Conservation (phyloP, 2,113 vertebrate species). For the Lucifuga dentata region DNA sequence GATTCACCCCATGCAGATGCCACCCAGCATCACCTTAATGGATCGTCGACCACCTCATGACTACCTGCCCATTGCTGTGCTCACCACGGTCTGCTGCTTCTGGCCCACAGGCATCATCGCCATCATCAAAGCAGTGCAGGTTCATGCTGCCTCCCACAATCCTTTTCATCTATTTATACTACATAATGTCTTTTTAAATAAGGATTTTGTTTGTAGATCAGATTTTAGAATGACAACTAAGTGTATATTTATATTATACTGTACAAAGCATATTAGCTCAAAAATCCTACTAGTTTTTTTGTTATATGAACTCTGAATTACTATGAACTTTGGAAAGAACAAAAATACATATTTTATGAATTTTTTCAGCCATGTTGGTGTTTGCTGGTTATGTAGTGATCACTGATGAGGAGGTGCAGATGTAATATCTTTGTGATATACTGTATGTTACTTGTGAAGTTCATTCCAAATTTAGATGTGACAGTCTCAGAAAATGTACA, state of each 20-base stretch:
- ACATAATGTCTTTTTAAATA: constrained; percentile 13
- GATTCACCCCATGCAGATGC: constrained; percentile 88
- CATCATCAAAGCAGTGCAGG: constrained; percentile 95
- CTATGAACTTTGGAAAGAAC: no score
- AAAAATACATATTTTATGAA: no score
- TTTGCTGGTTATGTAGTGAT: no score
- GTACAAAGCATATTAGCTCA: no score
- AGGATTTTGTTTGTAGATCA: no score
- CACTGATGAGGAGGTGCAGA: no score
- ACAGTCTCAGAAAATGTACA: no score
- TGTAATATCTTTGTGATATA: no score
- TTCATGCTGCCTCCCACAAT: constrained; percentile 49
- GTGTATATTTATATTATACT: no score
- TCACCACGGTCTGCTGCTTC: constrained; percentile 96
- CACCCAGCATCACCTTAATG: constrained; percentile 88
- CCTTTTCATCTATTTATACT: constrained; percentile 23
- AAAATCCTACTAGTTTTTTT: neutral
- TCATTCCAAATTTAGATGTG: no score
- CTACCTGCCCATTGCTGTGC: constrained; percentile 93
- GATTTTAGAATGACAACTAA: neutral
- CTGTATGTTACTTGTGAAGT: no score
- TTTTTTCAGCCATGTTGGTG: no score
- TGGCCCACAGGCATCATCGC: constrained; percentile 96
- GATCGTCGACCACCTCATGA: constrained; percentile 92
- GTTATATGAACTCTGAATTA: neutral